These are phyloP conservation scores for Sclerurus mexicanus DNA, from an alignment of 2,113 vertebrate genomes.

Conservation along the genomic window DNA sequence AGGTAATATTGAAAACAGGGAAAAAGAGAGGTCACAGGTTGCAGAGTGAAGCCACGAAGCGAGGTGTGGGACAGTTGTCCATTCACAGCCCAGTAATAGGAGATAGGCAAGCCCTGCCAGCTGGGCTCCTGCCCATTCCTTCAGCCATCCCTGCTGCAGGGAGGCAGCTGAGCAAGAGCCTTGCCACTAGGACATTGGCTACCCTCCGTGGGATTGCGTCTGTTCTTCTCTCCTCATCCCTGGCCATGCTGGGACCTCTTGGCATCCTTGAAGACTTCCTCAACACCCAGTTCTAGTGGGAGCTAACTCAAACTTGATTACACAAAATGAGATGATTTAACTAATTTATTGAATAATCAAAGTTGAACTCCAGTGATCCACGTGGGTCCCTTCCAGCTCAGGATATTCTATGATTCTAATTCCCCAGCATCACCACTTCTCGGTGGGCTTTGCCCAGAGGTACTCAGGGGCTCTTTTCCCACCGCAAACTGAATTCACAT, in stretches of 20 bases:
- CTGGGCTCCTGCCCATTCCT: neutral
- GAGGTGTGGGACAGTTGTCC: accelerated
- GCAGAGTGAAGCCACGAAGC: accelerated
- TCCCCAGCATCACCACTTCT: neutral
- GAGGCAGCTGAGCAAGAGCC: neutral
- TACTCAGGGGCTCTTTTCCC: neutral
- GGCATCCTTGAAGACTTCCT: neutral
- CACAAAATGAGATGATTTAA: neutral
- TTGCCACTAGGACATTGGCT: accelerated
- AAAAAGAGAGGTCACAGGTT: neutral
- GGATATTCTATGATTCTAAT: too few relatives aligned
- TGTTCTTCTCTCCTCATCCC: neutral
- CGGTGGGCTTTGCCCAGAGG: neutral
- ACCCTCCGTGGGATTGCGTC: accelerated
- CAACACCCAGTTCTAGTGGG: neutral
- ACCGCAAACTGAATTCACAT: accelerated
- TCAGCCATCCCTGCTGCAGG: neutral
- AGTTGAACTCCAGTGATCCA: neutral
- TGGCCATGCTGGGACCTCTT: accelerated
- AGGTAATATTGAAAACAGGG: neutral
- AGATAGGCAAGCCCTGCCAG: neutral
- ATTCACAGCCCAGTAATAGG: neutral
- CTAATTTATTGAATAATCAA: neutral
- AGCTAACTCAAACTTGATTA: accelerated
- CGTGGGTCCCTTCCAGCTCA: neutral